Base-by-base conservation (phyloP, 2,888 invertebrate genomes). In the Serrognathus titanus region DNA sequence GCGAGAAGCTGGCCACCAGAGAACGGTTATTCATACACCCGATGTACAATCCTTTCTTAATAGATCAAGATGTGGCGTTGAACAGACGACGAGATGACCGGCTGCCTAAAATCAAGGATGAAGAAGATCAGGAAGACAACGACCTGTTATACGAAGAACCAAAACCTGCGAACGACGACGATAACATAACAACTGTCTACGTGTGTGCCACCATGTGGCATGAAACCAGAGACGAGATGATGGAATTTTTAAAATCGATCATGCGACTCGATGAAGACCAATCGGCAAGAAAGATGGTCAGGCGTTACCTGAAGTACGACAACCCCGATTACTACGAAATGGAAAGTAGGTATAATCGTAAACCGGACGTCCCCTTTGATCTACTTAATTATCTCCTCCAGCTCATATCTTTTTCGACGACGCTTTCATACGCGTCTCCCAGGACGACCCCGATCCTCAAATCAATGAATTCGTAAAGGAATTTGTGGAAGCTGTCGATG, bases 151-250 rank as follows among this genome's bases (percentile, higher is more conserved):
- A 48, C n/a, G 36, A 35, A 10, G 12, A 10, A 4, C 8, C 12
- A 13, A 11, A 9, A 45, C n/a, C 9, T 47, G 35, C 35, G 6
- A 12, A 55, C 11, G 60, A 62, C 1, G 63, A 68, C 1, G 75
- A 75, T 49, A 63, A 67, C 37, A 71, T 76, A 4, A 77, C 82
- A 10, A 77, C 78, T 61, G 86, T 93, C 43, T 90, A 87, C 69
- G 85, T 87, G 2, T 96, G 95, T 70, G 94, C 92, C 3, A 96
- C 95, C 0, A 94, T 95, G 94, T 96, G 95, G 95, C 95, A 95
- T 71, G 95, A 96, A 77, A 91, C 85, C 0, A 85, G 85, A 68
- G 89, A 89, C 16, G 96, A 97, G 78, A 94, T 97, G 92, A 85
- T 89, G 67, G 91, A 92, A 72, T 89, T 96, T 75, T 82, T 97